Percentiles rank a stretch among this genome's conserved stretches.
phyloP scores from a whole-genome alignment of 2,113 vertebrate species.

The Tragelaphus scriptus region DNA sequence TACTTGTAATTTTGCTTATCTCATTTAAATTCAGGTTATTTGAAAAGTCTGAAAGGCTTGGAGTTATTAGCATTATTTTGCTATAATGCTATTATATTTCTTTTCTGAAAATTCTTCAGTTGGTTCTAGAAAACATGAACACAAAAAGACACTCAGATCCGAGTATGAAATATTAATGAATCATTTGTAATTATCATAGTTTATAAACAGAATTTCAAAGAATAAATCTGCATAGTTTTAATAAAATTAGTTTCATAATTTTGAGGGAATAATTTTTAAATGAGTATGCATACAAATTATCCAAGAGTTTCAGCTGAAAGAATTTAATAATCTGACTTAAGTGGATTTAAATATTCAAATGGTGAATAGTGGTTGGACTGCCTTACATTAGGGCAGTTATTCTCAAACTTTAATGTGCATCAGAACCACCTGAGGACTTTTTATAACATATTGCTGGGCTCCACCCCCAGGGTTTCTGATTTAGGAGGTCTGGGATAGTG shows the following conservation, averaged over 20 bases:
- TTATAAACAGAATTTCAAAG: not conserved
- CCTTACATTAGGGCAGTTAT: not conserved
- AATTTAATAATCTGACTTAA: not conserved
- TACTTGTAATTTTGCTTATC: not conserved
- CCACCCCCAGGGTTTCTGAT: not conserved
- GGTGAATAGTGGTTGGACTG: not conserved
- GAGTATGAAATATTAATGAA: not conserved
- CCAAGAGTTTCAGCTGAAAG: not conserved
- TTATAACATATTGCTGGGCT: not conserved
- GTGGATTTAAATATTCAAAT: not conserved
- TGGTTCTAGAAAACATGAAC: not conserved
- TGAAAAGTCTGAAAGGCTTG: not conserved
- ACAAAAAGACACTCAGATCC: not conserved
- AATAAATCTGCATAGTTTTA: not conserved
- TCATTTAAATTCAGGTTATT: not conserved
- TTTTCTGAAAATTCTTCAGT: not conserved
- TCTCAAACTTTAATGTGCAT: not conserved
- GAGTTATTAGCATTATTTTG: not conserved
- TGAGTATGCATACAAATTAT: not conserved
- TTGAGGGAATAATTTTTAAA: not conserved
- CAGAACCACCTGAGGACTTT: not conserved
- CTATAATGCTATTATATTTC: not conserved
- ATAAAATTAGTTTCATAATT: constrained; percentile 25
- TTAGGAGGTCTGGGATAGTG: not conserved
- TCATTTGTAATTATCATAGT: not conserved